Percentiles rank a stretch among this genome's conserved stretches.
Conservation (phyloP, 1,140 invertebrate species). For the Palaemon carinicauda region DNA sequence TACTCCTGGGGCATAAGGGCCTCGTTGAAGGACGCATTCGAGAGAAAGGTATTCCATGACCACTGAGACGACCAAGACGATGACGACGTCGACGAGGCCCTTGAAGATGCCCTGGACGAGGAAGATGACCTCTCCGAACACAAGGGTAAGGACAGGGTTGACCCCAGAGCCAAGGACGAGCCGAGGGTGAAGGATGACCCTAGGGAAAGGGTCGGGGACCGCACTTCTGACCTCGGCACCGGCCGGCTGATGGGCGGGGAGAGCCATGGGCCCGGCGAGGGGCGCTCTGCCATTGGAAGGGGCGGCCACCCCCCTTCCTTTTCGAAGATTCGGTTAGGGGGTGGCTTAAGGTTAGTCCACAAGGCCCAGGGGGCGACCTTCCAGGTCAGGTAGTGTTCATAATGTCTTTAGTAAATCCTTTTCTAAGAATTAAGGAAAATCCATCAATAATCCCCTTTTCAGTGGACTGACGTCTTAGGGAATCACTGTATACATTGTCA, state of each 20-base stretch:
- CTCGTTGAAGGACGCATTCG: constrained; percentile 19
- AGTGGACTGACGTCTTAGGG: too few species aligned
- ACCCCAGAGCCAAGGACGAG: constrained; percentile 22
- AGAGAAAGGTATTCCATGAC: constrained; percentile 41
- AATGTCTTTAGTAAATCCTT: neutral
- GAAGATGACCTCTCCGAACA: constrained; percentile 31
- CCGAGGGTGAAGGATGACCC: constrained; percentile 27
- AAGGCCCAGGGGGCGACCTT: neutral
- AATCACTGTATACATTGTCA: too few species aligned
- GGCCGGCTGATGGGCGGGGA: constrained; percentile 32
- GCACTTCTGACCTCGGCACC: neutral
- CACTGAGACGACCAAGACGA: constrained; percentile 50
- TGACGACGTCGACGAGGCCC: constrained; percentile 38
- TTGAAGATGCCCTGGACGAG: constrained; percentile 25
- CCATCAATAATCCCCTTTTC: too few species aligned
- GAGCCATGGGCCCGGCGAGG: constrained; percentile 34
- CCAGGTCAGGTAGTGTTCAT: neutral
- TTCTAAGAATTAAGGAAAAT: too few species aligned
- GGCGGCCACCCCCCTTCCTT: neutral
- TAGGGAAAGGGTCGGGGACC: constrained; percentile 42
- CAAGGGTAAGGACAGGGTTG: constrained; percentile 37
- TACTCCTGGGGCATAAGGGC: constrained; percentile 31
- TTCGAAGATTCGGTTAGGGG: neutral
- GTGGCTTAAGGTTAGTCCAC: neutral
- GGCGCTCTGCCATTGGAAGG: constrained; percentile 35